phyloP scores from a whole-genome alignment of 2,888 invertebrate species.

The Ophioninae sp. region DNA sequence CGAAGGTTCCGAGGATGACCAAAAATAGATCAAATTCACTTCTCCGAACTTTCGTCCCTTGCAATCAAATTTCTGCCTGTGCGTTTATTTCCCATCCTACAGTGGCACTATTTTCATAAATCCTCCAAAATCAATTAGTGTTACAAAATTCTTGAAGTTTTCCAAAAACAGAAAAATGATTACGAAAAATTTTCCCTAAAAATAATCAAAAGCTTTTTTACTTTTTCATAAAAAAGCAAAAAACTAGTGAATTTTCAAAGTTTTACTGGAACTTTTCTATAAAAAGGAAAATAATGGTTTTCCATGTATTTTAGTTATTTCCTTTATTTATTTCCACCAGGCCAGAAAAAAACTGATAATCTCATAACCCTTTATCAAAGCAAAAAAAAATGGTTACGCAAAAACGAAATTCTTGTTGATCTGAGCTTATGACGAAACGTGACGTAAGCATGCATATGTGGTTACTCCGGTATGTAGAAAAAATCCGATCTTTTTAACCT shows the following conservation, averaged over 20 bases:
- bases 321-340: too few species aligned
- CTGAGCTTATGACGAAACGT: conserved; percentile 6
- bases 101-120: background rate
- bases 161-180: background rate
- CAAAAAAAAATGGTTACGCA: conserved; percentile 6
- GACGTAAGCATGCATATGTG: background rate
- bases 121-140: background rate
- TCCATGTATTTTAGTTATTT: too few species aligned
- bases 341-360: conserved; percentile 16
- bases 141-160: background rate
- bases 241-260: too few species aligned
- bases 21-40: conserved; percentile 17
- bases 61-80: conserved; percentile 39
- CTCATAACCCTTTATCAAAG: conserved; percentile 15
- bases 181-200: too few species aligned
- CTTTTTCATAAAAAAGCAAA: too few species aligned
- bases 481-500: conserved; percentile 21
- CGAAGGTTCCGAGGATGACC: background rate
- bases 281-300: too few species aligned
- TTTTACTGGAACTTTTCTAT: too few species aligned
- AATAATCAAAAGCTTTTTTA: too few species aligned
- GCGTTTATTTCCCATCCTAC: background rate
- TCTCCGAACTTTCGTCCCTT: conserved; percentile 5
- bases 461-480: background rate
- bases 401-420: conserved; percentile 23